These are phyloP conservation scores for Ceyx melanurus DNA, from an alignment of 2,113 vertebrate genomes.

Conservation along the genomic window DNA sequence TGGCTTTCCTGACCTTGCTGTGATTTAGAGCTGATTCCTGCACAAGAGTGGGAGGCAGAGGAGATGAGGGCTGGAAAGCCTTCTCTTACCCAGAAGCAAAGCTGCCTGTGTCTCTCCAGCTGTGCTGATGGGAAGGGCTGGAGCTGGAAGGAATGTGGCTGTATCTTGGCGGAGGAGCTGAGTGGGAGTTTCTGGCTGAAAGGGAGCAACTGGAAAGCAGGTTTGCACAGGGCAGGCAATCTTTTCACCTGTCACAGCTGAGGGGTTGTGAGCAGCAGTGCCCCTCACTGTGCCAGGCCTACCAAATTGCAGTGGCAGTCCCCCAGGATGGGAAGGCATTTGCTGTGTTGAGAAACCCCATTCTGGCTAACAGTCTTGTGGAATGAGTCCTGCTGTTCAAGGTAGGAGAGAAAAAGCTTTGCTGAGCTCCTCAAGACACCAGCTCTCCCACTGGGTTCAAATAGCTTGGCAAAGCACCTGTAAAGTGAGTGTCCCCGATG, in stretches of 20 bases:
- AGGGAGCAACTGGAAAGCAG: conserved; percentile 78
- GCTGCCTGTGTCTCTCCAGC: accelerated
- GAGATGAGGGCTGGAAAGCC: background rate
- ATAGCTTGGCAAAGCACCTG: background rate
- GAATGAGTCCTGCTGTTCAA: background rate
- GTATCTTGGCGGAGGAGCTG: background rate
- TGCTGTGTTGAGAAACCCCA: accelerated
- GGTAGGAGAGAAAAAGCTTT: background rate
- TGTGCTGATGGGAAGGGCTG: background rate
- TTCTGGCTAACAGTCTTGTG: accelerated
- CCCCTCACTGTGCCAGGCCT: background rate
- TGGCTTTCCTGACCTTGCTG: background rate
- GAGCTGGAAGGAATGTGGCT: background rate
- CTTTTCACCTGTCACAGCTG: background rate
- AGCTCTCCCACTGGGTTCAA: background rate
- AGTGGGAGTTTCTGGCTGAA: conserved; percentile 73
- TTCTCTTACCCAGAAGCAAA: background rate
- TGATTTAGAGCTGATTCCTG: background rate
- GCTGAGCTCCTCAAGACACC: background rate
- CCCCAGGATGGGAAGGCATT: accelerated
- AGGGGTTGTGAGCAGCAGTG: background rate
- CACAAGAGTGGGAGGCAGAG: background rate
- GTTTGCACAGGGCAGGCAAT: background rate
- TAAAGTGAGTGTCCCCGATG: accelerated
- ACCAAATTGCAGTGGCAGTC: background rate